Conservation (phyloP, 2,797 vertebrate species). For the Hydrocynus forskahlii region DNA sequence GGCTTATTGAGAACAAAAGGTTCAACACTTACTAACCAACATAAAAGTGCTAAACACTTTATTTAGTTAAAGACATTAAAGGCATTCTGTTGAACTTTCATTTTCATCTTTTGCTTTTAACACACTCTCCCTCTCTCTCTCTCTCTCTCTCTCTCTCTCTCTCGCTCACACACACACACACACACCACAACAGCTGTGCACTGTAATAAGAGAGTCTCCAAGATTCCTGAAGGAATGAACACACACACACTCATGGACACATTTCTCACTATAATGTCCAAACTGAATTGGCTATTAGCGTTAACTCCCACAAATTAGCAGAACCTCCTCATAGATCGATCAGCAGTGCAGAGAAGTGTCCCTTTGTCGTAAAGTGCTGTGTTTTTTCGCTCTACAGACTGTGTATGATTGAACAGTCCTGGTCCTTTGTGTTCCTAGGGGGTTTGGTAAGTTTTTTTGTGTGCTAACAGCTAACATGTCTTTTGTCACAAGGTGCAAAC, state of each 20-base stretch:
- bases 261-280: slow-evolving; percentile 40
- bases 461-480: no score
- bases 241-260: slow-evolving; percentile 38
- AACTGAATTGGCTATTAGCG: slow-evolving; percentile 36
- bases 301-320: slow-evolving; percentile 36
- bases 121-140: not conserved
- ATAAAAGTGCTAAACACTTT: not conserved
- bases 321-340: slow-evolving; percentile 50
- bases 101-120: no score
- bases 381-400: not conserved
- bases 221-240: slow-evolving; percentile 38
- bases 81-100: not conserved
- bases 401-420: not conserved
- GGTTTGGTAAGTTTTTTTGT: no score
- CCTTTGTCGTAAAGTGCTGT: not conserved
- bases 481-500: no score
- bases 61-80: not conserved
- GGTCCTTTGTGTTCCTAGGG: not conserved
- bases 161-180: no score
- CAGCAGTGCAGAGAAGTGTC: not conserved
- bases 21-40: no score
- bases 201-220: slow-evolving; percentile 12
- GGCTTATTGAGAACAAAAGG: not conserved
- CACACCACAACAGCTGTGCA: not conserved
- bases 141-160: no score